These are phyloP conservation scores for Parochlus steinenii DNA, from an alignment of 2,888 invertebrate genomes.

Conservation along the genomic window DNA sequence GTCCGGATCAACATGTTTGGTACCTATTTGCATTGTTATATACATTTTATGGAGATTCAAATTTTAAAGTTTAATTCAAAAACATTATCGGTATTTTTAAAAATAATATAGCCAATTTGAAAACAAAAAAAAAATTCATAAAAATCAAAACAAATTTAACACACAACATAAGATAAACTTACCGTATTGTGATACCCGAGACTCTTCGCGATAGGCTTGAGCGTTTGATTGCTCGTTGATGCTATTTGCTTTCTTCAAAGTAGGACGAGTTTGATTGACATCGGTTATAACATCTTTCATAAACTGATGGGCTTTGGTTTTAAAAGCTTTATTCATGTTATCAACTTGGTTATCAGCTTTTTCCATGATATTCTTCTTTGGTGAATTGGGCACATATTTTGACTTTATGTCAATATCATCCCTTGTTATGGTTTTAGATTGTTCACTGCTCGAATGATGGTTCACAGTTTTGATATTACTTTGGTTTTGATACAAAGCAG, in stretches of 20 bases:
- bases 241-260: constrained; percentile 30
- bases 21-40: constrained; percentile 33
- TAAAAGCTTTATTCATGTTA: constrained; percentile 48
- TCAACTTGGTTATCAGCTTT: constrained; percentile 40
- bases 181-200: constrained; percentile 55
- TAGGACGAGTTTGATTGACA: constrained; percentile 25
- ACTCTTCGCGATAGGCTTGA: constrained; percentile 53
- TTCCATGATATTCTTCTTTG: constrained; percentile 17
- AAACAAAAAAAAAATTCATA: constrained; percentile 5
- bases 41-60: constrained; percentile 13
- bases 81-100: constrained; percentile 1
- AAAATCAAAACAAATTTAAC: constrained; percentile 3
- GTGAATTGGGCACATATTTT: constrained; percentile 41
- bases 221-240: constrained; percentile 31
- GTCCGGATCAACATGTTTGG: constrained; percentile 58
- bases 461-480: constrained; percentile 23
- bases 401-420: constrained; percentile 32
- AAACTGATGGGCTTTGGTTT: constrained; percentile 50
- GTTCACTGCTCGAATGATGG: constrained; percentile 18
- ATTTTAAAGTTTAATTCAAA: constrained; percentile 3
- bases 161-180: constrained; percentile 23
- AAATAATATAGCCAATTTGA: constrained; percentile 9
- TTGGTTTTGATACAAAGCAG: constrained; percentile 9
- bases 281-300: constrained; percentile 46
- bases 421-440: constrained; percentile 17